Base-by-base conservation (phyloP, 64 coral and sea anemone genomes). In the Anthopleura sola region DNA sequence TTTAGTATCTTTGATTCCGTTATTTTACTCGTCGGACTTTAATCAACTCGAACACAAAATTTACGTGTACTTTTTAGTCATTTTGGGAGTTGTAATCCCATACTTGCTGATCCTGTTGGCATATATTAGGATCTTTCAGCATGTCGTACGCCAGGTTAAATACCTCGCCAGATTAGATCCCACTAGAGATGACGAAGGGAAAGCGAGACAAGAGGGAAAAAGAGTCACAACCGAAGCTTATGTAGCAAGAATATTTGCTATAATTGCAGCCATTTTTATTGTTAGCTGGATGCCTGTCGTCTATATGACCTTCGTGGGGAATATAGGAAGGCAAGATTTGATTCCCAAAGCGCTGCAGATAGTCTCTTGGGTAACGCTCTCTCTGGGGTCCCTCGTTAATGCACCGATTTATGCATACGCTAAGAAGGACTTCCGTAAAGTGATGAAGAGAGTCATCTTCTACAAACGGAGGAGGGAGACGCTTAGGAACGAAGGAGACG, bases 211-310 rank as follows among this genome's bases (percentile, higher is more conserved):
- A 20, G 82, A 83, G 23, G 82, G 82, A 34, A 53, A 60, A 11
- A 53, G 82, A 36, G 50, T 83, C 6, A 56, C 49, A 14, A 39
- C 23, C 50, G 82, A 83, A 57, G 82, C 82, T 5, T 60, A 60
- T 31, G 49, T 83, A 15, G 82, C 82, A 19, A 53, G 82, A 32
- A 83, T 83, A n/a, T 83, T 83, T 49, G 82, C 50, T 11, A 60
- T 83, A 6, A 60, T 83, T 24, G 82, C 82, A 18, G 50, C 16
- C 5, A 83, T 83, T 37, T 83, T 83, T 34, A 1, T 83, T 15
- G 55, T 83, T 3, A 83, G 82, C 9, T 83, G 82, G 82, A 53
- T 83, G 82, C 82, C 82, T 2, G 50, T 83, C 3, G 82, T 83
- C 3, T 83, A 83, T 38, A 83, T 83, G 82, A 83, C 82, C 18